Evolutionary conservation across 2,888 invertebrate genomes (phyloP), one percentile per base, ranked within the genome.

Genomic region (Falcaria lacertinaria): DNA sequence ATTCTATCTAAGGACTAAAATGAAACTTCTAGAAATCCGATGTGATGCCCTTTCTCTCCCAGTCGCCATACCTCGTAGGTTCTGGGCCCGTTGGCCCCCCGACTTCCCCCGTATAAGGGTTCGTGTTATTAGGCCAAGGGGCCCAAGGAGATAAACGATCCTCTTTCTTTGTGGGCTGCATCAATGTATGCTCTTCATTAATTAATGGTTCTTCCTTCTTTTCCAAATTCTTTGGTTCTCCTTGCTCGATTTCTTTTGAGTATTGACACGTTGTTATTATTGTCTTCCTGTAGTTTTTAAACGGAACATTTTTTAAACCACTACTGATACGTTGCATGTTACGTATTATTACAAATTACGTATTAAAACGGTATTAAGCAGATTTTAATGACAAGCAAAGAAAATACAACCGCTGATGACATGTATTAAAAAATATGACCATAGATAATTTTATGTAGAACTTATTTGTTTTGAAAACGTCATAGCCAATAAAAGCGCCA

Each of bases 41-140:
- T 32, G 97, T 97, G 71, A 99, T 91, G 47, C 99, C 99, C 74
- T 99, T 99, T 56, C 99, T 91, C 78, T 99, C 99, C 99, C 99
- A 99, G 85, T 99, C 99, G 1, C 99, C 99, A 86, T 97, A 99
- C 59, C 99, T 92, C 8, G 99, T 99, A 6, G 99, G 99, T 89
- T 99, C 99, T 0, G 98, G 99, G 4, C 99, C 99, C 62, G 92
- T 90, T 0, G 99, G 99, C 0, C 99, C 99, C 33, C 97, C 97
- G 44, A 97, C 87, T 91, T 99, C 99, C 11, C 99, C 99, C 4
- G 98, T 99, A 44, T 92, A 69, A 4, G 98, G 98, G 85, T 99
- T 98, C 1, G 91, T 93, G 68, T 95, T 93, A 70, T 97, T 91
- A 11, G 98, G 98, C 91, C 94, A 97, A 1, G 95, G 91, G 11